A percentile compares a stretch with the other conserved stretches of the same genome.
Conservation (phyloP, 2,113 vertebrate genomes). For the Platycercus adscitus region DNA sequence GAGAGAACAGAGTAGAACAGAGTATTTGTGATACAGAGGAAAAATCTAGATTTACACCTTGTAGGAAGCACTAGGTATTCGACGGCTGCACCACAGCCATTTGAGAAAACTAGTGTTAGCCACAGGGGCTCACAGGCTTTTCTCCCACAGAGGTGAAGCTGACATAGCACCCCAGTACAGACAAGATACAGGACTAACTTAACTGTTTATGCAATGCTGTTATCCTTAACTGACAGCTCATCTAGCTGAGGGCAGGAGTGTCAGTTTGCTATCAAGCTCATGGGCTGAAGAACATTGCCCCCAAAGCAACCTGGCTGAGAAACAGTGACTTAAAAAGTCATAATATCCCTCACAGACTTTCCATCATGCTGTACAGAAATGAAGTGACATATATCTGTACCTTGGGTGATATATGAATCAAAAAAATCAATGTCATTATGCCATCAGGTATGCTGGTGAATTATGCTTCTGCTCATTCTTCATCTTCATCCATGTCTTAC, state of each 20-base stretch:
- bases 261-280: not conserved
- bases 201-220: not conserved
- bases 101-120: not conserved
- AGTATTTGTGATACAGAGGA: not conserved
- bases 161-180: not conserved
- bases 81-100: fast-evolving
- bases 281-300: not conserved
- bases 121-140: not conserved
- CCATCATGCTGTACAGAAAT: not conserved
- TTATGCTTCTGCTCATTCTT: not conserved
- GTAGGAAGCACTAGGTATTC: not conserved
- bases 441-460: not conserved
- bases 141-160: not conserved
- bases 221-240: not conserved
- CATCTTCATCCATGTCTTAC: not conserved
- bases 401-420: not conserved
- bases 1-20: not conserved
- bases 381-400: not conserved
- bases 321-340: not conserved
- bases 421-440: not conserved
- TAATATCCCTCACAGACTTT: not conserved
- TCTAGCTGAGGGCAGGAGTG: not conserved
- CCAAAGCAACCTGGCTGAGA: not conserved
- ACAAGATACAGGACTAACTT: not conserved
- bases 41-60: not conserved